Evolutionary conservation across 2,113 vertebrate genomes (phyloP).

Genomic region (Grallaria varia): DNA sequence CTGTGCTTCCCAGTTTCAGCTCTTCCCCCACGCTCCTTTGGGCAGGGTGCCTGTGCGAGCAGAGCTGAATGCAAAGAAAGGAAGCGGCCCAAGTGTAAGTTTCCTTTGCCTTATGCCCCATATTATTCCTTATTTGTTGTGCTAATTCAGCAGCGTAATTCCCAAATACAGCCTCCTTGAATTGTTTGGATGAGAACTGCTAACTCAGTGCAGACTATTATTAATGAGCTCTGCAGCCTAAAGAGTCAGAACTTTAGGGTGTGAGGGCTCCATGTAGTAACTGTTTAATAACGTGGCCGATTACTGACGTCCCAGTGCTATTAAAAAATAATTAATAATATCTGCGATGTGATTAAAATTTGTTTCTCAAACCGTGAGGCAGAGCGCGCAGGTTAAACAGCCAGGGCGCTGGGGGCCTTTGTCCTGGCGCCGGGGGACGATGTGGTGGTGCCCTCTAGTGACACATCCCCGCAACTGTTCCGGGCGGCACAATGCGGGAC

Average conservation of each 20-base stretch:
- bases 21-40: constrained; percentile 25
- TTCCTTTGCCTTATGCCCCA: constrained; percentile 24
- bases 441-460: constrained; percentile 98
- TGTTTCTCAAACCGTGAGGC: neutral
- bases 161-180: constrained; percentile 38
- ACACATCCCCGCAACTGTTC: constrained; percentile 55
- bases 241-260: neutral
- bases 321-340: neutral
- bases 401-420: constrained; percentile 64
- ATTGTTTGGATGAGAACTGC: constrained; percentile 45
- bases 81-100: constrained; percentile 11
- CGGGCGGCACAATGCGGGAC: neutral
- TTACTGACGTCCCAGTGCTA: neutral
- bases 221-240: neutral
- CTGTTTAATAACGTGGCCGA: neutral
- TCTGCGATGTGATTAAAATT: constrained; percentile 34
- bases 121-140: constrained; percentile 50
- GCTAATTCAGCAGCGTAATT: constrained; percentile 45
- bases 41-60: constrained; percentile 28
- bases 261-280: neutral
- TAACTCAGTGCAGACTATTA: constrained; percentile 40
- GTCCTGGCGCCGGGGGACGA: constrained; percentile 77
- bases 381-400: constrained; percentile 32
- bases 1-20: neutral
- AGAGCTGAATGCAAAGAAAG: constrained; percentile 18